Conservation (phyloP, 1,140 invertebrate species). For the Drosophila prosaltans region DNA sequence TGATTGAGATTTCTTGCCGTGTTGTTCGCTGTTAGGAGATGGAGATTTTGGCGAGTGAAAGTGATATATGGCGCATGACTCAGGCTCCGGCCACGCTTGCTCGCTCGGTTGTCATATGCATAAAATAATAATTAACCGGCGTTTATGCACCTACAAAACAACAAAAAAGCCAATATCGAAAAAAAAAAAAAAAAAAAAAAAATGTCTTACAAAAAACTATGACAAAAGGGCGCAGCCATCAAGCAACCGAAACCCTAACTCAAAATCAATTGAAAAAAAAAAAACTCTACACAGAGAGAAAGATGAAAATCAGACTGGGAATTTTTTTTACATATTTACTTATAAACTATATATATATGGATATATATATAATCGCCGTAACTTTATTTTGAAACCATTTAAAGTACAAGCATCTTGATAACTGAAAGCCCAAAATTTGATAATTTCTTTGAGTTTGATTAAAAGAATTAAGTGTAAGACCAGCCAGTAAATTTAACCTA, state of each 20-base stretch:
- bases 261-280: slow-evolving; percentile 62
- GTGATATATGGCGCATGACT: slow-evolving; percentile 77
- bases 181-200: neutral
- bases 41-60: slow-evolving; percentile 68
- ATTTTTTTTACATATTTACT: no score
- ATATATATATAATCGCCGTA: no score
- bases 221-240: slow-evolving; percentile 70
- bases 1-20: slow-evolving; percentile 70
- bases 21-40: slow-evolving; percentile 31
- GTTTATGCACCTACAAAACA: slow-evolving; percentile 61
- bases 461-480: no score
- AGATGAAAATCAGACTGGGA: neutral
- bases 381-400: no score
- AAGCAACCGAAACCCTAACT: slow-evolving; percentile 20
- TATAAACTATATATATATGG: no score
- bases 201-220: slow-evolving; percentile 30
- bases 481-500: no score
- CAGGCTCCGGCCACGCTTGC: slow-evolving; percentile 47
- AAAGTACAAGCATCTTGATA: no score
- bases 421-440: no score
- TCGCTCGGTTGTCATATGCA: slow-evolving; percentile 62
- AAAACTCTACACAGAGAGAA: slow-evolving; percentile 37
- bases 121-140: slow-evolving; percentile 76
- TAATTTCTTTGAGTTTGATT: no score
- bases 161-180: neutral